Percentiles rank a stretch among this genome's conserved stretches.
phyloP scores from a whole-genome alignment of 1,140 invertebrate genomes.

The Tetragonula clypearis region DNA sequence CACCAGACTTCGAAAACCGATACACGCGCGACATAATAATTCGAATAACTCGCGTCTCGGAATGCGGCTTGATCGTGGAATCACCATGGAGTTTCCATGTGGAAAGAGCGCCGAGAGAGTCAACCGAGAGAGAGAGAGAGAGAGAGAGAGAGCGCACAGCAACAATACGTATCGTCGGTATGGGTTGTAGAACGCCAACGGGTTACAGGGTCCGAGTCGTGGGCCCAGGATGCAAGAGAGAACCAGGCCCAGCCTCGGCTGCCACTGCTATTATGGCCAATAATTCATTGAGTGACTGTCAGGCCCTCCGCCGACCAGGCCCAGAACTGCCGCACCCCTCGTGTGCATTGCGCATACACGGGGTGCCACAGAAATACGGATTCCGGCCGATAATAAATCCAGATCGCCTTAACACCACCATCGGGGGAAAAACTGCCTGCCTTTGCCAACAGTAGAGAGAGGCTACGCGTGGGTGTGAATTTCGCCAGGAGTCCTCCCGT shows the following conservation, averaged over 20 bases:
- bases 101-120: constrained; percentile 48
- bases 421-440: neutral
- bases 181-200: constrained; percentile 59
- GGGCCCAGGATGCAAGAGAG: constrained; percentile 58
- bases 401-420: neutral
- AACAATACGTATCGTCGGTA: constrained; percentile 63
- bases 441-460: too few relatives aligned
- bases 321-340: constrained; percentile 70
- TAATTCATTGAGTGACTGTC: constrained; percentile 80
- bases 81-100: neutral
- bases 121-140: neutral
- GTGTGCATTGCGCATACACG: constrained; percentile 70
- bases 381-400: constrained; percentile 28
- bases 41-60: neutral
- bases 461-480: neutral
- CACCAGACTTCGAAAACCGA: neutral
- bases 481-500: neutral
- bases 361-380: constrained; percentile 66
- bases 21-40: neutral
- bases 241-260: constrained; percentile 69
- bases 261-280: constrained; percentile 81
- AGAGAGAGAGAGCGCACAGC: constrained; percentile 51
- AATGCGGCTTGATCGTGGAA: neutral
- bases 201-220: constrained; percentile 68
- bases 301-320: constrained; percentile 72